Evolutionary conservation across 2,113 vertebrate species (phyloP).

Genomic region (Cettia cetti): DNA sequence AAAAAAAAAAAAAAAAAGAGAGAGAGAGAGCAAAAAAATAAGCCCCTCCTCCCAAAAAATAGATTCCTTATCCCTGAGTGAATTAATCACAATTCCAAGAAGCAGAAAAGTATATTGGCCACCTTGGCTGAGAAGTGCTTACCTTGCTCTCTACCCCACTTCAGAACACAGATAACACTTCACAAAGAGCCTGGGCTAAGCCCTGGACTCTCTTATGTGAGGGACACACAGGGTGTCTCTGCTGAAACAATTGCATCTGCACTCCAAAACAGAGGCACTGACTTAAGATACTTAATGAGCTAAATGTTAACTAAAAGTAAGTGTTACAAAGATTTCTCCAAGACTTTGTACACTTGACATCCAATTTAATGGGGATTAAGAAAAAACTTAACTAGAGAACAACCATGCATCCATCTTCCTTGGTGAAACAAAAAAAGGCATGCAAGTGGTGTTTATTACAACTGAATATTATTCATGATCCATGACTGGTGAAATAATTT

Average conservation of each 20-base stretch:
- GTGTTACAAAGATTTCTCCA: background rate
- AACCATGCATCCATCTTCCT: background rate
- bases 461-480: background rate
- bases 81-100: background rate
- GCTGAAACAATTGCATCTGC: background rate
- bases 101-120: background rate
- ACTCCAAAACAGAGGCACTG: background rate
- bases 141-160: background rate
- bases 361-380: background rate
- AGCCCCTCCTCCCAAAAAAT: fast-evolving
- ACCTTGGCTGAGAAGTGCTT: background rate
- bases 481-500: background rate
- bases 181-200: background rate
- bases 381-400: background rate
- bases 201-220: background rate
- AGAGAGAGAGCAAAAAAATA: background rate
- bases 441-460: background rate
- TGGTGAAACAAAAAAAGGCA: background rate
- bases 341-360: background rate
- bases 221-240: background rate
- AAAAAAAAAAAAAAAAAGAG: background rate
- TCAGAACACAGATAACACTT: background rate
- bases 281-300: background rate
- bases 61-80: background rate
- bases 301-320: background rate